Evolutionary conservation across 2,888 invertebrate species (phyloP).

Genomic region (Phragmatobia fuliginosa): DNA sequence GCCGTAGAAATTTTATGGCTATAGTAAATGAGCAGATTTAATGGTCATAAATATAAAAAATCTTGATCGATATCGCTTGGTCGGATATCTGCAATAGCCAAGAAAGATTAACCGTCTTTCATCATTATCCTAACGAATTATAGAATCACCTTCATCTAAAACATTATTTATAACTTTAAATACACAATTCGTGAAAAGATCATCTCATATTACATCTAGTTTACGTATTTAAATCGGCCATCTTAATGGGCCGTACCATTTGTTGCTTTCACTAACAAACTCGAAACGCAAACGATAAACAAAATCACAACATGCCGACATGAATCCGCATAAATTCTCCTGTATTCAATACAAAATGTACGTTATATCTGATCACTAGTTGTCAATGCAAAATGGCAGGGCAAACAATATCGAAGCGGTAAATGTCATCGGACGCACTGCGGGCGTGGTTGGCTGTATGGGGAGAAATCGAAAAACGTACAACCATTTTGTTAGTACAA

Average conservation of each 20-base stretch:
- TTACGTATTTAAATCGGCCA: slow-evolving; percentile 53
- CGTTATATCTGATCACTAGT: slow-evolving; percentile 56
- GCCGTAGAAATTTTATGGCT: neutral
- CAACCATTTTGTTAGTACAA: slow-evolving; percentile 62
- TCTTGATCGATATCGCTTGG: neutral
- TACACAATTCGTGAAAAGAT: slow-evolving; percentile 40
- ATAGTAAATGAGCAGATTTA: neutral
- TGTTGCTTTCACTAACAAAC: slow-evolving; percentile 53
- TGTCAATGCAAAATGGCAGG: slow-evolving; percentile 68
- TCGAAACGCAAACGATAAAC: slow-evolving; percentile 51
- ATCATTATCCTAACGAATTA: neutral
- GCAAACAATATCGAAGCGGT: slow-evolving; percentile 64
- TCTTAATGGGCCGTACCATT: slow-evolving; percentile 54
- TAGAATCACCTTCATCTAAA: neutral
- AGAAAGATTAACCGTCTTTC: neutral
- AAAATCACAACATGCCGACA: slow-evolving; percentile 55
- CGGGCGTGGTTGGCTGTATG: slow-evolving; percentile 51
- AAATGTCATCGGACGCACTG: slow-evolving; percentile 74
- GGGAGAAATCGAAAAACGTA: slow-evolving; percentile 54
- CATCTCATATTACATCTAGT: slow-evolving; percentile 39
- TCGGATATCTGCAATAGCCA: neutral
- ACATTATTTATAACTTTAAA: slow-evolving; percentile 15
- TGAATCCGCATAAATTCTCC: slow-evolving; percentile 62
- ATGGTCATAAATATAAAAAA: neutral
- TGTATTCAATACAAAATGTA: slow-evolving; percentile 54